phyloP scores from a whole-genome alignment of 2,113 vertebrate species.

The Oreotrochilus melanogaster region DNA sequence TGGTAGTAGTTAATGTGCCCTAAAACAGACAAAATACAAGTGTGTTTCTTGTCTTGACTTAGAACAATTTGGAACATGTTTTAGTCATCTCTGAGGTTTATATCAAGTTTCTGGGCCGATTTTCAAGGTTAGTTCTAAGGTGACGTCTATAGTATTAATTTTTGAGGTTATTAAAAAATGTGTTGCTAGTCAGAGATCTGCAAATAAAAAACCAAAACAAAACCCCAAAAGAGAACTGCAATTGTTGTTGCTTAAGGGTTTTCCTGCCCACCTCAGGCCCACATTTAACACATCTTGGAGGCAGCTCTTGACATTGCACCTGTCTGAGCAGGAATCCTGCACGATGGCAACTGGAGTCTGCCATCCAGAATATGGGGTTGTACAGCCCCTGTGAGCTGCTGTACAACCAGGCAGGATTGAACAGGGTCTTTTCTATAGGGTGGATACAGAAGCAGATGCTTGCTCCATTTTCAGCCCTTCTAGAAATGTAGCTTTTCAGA shows the following conservation, averaged over 20 bases:
- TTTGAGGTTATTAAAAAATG: background rate
- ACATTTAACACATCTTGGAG: background rate
- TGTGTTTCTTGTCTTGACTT: background rate
- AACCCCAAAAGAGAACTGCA: background rate
- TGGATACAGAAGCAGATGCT: background rate
- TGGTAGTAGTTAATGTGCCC: fast-evolving
- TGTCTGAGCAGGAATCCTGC: background rate
- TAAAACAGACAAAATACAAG: background rate
- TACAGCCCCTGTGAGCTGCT: fast-evolving
- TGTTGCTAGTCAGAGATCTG: background rate
- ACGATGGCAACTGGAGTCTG: background rate
- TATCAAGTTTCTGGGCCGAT: background rate
- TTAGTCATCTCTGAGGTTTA: background rate
- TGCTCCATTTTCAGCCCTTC: fast-evolving
- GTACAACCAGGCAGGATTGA: background rate
- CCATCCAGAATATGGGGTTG: fast-evolving
- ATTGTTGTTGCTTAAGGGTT: background rate
- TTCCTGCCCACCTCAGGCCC: background rate
- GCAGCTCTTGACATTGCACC: background rate
- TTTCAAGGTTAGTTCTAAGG: background rate
- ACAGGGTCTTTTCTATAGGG: fast-evolving
- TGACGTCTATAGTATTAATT: background rate
- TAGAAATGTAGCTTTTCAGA: background rate
- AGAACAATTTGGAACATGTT: background rate
- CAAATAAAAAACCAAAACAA: background rate